Evolutionary conservation across 2,797 vertebrate genomes (phyloP), one percentile per base, ranked within the genome.

Genomic region (Clamator glandarius): DNA sequence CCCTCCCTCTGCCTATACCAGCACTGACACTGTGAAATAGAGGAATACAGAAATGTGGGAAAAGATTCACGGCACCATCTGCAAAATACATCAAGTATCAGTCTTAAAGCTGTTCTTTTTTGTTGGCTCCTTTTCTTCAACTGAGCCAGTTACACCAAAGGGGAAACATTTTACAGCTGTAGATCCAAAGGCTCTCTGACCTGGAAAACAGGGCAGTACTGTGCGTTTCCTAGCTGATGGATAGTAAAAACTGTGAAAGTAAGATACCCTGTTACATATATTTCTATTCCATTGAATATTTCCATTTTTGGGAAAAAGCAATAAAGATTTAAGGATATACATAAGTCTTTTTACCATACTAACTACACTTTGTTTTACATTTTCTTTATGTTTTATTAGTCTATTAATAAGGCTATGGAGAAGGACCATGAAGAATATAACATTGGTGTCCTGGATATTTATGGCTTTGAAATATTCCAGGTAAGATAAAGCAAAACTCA

Each of bases 401-500:
- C 99, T 50, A 99, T 99, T 96, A 99, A 99, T 97, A 99, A 99
- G 96, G 99, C 99, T 61, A 98, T 99, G 98, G 98, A 99, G 96
- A 99, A 99, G 92, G 98, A 99, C 89, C 98, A 99, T 16, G 98
- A 99, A 96, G 99, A 99, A 89, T 98, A 99, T 72, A 99, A 99
- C 91, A 97, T 99, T 4, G 99, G 99, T 5, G 99, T 99, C 77
- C 97, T 99, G 93, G 99, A 99, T 96, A 99, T 99, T 97, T 99
- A 99, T 52, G 99, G 99, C 97, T 99, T 99, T 98, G 99, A 99
- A 98, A 99, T 99, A 97, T 99, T 99, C 96, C 99, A 99, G 97
- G 99, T 99, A 97, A 97, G 98, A 26, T 35, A 48, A 5, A 84
- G 25, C 20, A 80, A 21, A 89, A 35, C 18, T 54, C 11, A 9